Evolutionary conservation across 2,797 vertebrate species (phyloP).

Genomic region (Siniperca scherzeri): DNA sequence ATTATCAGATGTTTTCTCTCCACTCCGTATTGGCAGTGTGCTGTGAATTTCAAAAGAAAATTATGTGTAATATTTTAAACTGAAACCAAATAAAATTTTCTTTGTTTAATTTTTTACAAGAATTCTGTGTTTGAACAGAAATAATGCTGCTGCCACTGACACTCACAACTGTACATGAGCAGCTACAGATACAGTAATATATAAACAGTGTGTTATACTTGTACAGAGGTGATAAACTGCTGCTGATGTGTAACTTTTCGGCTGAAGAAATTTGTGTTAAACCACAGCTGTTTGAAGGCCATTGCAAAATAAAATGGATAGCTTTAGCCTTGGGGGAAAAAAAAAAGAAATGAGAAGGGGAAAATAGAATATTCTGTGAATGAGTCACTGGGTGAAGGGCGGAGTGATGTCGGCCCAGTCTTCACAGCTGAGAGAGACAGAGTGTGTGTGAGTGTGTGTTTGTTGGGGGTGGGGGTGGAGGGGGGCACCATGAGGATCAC

Average conservation of each 20-base stretch:
- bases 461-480: slow-evolving; percentile 44
- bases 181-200: slow-evolving; percentile 20
- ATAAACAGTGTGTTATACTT: not conserved
- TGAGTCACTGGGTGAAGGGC: slow-evolving; percentile 79
- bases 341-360: slow-evolving; percentile 66
- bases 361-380: slow-evolving; percentile 79
- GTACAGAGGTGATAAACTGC: slow-evolving; percentile 19
- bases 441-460: slow-evolving; percentile 31
- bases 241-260: slow-evolving; percentile 45
- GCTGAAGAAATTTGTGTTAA: slow-evolving; percentile 47
- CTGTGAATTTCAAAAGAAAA: not conserved
- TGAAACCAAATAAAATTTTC: not conserved
- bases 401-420: slow-evolving; percentile 70
- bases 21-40: not conserved
- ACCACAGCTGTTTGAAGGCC: slow-evolving; percentile 65
- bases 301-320: slow-evolving; percentile 65
- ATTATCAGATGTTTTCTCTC: slow-evolving; percentile 16
- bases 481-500: slow-evolving; percentile 71
- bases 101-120: not conserved
- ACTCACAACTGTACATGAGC: not conserved
- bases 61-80: not conserved
- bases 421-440: slow-evolving; percentile 65
- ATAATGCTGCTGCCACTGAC: not conserved
- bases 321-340: slow-evolving; percentile 59
- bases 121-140: not conserved